These are phyloP conservation scores for Keiferia lycopersicella DNA, from an alignment of 2,888 invertebrate genomes.

Conservation along the genomic window DNA sequence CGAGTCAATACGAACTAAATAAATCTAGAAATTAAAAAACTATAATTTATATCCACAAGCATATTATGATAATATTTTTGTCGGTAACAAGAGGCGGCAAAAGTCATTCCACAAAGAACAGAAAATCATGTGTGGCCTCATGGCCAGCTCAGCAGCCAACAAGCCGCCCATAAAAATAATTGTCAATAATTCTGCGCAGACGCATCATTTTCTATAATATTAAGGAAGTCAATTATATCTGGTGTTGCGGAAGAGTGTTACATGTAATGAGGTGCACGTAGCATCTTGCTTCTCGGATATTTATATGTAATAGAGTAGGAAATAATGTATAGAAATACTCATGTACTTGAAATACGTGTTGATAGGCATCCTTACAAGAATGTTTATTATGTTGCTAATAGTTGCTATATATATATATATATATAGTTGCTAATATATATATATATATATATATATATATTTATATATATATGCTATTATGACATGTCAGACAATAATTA, in stretches of 20 bases:
- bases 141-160: slow-evolving; percentile 28
- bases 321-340: background rate
- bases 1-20: too few species aligned
- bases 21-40: too few species aligned
- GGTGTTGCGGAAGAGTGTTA: slow-evolving; percentile 27
- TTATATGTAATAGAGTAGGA: background rate
- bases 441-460: background rate
- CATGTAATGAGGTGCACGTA: slow-evolving; percentile 19
- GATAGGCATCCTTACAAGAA: too few species aligned
- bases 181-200: slow-evolving; percentile 42
- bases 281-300: slow-evolving; percentile 29
- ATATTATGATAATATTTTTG: background rate
- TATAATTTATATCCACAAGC: too few species aligned
- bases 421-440: background rate
- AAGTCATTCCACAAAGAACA: background rate
- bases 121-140: slow-evolving; percentile 13
- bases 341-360: too few species aligned
- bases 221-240: slow-evolving; percentile 40
- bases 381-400: too few species aligned
- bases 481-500: too few species aligned
- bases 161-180: slow-evolving; percentile 36
- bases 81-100: background rate
- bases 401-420: too few species aligned
- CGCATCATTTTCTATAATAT: slow-evolving; percentile 41
- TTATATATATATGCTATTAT: too few species aligned